phyloP scores from a whole-genome alignment of 2,888 invertebrate species.

The Dioctria rufipes region DNA sequence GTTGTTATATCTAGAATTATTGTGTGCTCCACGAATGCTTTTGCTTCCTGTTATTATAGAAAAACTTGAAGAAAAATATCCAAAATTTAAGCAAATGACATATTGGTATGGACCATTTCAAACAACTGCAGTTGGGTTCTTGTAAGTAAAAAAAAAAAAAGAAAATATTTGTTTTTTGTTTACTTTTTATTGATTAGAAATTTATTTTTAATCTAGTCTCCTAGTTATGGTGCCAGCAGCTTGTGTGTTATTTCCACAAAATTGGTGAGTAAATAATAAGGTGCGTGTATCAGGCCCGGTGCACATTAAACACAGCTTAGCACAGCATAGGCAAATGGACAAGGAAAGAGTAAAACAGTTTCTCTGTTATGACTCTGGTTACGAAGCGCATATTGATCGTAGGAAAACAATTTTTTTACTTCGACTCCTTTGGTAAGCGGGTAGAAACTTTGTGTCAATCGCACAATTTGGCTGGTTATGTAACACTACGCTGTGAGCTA shows the following conservation, averaged over 20 bases:
- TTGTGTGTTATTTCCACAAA: constrained; percentile 89
- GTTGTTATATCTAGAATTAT: constrained; percentile 82
- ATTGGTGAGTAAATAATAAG: too few species aligned
- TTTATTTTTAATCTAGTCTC: constrained; percentile 73
- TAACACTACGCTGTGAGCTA: too few species aligned
- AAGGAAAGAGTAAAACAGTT: too few species aligned
- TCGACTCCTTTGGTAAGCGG: too few species aligned
- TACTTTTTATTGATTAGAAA: not conserved
- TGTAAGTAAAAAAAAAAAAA: constrained; percentile 79
- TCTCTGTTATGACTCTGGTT: too few species aligned
- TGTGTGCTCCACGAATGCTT: constrained; percentile 91
- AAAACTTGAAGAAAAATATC: constrained; percentile 77
- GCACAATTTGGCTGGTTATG: too few species aligned
- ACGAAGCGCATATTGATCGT: too few species aligned
- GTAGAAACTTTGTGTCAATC: too few species aligned
- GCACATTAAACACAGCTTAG: too few species aligned
- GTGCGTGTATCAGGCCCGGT: too few species aligned
- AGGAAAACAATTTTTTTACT: too few species aligned
- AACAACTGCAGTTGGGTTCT: constrained; percentile 84
- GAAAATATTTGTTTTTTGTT: constrained; percentile 12
- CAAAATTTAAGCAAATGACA: constrained; percentile 82
- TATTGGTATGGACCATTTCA: constrained; percentile 88
- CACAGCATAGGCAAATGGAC: too few species aligned
- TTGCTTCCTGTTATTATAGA: constrained; percentile 90
- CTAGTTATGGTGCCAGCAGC: constrained; percentile 90